Evolutionary conservation across 35 echinoderm and acorn worm genomes (phyloP), one percentile per base, ranked within the genome.

Genomic region (Stichopus chloronotus): DNA sequence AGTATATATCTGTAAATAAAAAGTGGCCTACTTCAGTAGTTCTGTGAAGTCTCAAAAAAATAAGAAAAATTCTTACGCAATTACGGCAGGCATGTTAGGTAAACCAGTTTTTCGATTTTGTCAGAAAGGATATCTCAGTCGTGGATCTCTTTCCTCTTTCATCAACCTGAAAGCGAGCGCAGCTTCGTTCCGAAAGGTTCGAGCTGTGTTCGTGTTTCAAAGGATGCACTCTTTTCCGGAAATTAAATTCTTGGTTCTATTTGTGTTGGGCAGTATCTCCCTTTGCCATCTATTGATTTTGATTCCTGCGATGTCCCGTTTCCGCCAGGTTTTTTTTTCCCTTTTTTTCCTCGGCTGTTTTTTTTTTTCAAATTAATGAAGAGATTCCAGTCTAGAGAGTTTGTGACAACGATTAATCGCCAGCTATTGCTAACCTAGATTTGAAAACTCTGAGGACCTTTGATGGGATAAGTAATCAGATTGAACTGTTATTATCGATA

Each of bases 271-370:
- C 43, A 83, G 25, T 83, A 83, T 83, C 80, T 9, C 43, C n/a
- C 52, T 83, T 53, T 56, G 16, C 80, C 80, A 83, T 83, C 80
- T 53, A 83, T 83, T 83, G 80, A 83, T 83, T 83, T 83, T 52
- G 13, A 56, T 83, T 83, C 14, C 52, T 54, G 4, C 12, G 30
- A 83, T 55, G 80, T 83, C 55, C 80, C 80, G 55, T 83, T 83
- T 83, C 80, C 5, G 13, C n/a, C 52, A 56, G 25, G 53, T 43
- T 19, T 65, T 19, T 14, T 65, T 9, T 65, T 65, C 61, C 5
- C 61, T 65, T 19, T 65, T 65, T 65, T 65, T 43, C 30, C 30
- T 43, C 30, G 61, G 61, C 61, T 65, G 61, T 65, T 65, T 65
- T 8, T 65, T 65, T 65, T 8, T 83, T 83, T 56, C 5, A 55